Evolutionary conservation across 2,797 vertebrate genomes (phyloP), one percentile per base, ranked within the genome.

Genomic region (Babyrousa celebensis): DNA sequence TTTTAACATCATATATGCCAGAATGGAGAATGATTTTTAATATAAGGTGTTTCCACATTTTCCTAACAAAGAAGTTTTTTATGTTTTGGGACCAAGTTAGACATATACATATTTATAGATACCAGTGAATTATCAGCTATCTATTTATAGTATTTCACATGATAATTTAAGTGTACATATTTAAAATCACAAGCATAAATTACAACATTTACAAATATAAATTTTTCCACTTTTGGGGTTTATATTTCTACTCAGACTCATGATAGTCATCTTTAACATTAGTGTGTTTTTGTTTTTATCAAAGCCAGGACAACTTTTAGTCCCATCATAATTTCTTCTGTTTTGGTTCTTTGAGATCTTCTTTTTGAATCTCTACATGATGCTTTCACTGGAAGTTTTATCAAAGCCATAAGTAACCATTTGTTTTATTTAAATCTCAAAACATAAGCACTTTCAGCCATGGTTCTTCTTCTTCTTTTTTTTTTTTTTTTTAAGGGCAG

Each of bases 321-420:
- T 79, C n/a, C 16, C 36, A 36, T 78, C 43, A 10, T 23, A 43
- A n/a, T 60, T 15, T 58, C 67, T 72, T 63, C 23, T 15, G 4
- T 58, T 17, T 25, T 23, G 52, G 23, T 79, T 58, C 12, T 63
- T 86, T 79, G 79, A 20, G 32, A 83, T 74, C 2, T 0, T 83
- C 43, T 89, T 67, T 65, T 65, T 43, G 56, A 40, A 25, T 87
- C 77, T 78, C 7, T 16, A 3, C 29, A 9, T 36, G 4, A 58
- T 40, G 32, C 25, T 85, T 67, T 94, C 63, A 14, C 36, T 75
- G 75, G 75, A 85, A 94, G 40, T 72, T 83, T 85, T 75, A 91
- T 67, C 52, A n/a, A 23, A 77, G 29, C 21, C 12, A 8, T n/a
- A 63, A 74, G 17, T 63, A 71, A 56, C 12, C 20, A 29, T 72